phyloP scores from a whole-genome alignment of 35 echinoderm and acorn worm genomes.

The Chiridota heheva region DNA sequence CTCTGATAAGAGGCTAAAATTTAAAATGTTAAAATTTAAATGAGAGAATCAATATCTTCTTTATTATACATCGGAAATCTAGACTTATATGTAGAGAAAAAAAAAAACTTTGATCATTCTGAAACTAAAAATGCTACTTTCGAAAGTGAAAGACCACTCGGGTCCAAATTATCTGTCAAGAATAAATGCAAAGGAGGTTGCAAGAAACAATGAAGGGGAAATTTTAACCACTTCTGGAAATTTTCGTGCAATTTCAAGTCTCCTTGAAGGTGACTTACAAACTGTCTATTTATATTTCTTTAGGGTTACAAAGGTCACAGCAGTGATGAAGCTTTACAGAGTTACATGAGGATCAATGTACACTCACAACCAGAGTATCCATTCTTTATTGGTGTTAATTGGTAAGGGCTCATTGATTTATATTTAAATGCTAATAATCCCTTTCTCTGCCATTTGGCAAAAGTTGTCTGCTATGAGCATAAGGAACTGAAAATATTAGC shows the following conservation, averaged over 20 bases:
- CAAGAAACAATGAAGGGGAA: neutral
- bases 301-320: conserved; percentile 81
- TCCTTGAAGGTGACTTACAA: neutral
- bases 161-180: neutral
- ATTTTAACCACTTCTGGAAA: neutral
- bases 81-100: too few species aligned
- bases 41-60: too few species aligned
- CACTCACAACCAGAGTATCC: conserved; percentile 4
- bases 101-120: too few species aligned
- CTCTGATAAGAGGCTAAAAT: neutral
- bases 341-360: conserved; percentile 44
- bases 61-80: too few species aligned
- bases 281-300: neutral
- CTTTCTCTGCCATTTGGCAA: neutral
- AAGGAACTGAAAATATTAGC: too few species aligned
- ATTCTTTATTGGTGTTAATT: conserved; percentile 81
- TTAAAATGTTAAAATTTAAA: neutral
- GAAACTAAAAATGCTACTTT: too few species aligned
- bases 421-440: neutral
- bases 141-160: too few species aligned
- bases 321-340: conserved; percentile 69
- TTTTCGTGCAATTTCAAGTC: neutral
- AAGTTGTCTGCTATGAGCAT: too few species aligned
- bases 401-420: conserved; percentile 48
- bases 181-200: neutral